Conservation (phyloP, 1,140 invertebrate genomes). For the Grapholita molesta region DNA sequence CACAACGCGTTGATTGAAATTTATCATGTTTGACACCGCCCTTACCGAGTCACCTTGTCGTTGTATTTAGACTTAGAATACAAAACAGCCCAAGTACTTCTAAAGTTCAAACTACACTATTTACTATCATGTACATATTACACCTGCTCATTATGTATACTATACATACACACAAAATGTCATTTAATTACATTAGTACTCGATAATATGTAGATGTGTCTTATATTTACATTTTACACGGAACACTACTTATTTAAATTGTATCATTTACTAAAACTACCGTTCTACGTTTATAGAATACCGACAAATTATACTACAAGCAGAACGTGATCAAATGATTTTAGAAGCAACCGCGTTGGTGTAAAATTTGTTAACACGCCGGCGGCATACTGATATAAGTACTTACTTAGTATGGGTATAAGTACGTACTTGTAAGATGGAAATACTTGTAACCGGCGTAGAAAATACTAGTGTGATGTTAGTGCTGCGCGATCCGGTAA, state of each 20-base stretch:
- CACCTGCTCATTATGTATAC: neutral
- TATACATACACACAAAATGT: neutral
- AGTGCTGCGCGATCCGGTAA: slow-evolving; percentile 26
- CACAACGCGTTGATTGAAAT: neutral
- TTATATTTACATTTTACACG: neutral
- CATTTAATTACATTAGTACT: neutral
- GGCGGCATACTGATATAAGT: neutral
- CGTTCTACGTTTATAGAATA: neutral
- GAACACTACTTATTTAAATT: neutral
- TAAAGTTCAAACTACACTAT: neutral
- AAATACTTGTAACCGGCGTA: neutral
- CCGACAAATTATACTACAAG: neutral
- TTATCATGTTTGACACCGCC: neutral
- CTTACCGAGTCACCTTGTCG: neutral
- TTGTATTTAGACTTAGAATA: neutral
- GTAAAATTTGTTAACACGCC: neutral
- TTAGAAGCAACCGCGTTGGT: neutral
- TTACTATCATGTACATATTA: neutral
- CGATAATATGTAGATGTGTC: neutral
- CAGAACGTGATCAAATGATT: neutral
- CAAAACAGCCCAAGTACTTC: neutral
- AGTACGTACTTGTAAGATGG: neutral
- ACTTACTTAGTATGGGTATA: neutral
- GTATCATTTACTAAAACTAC: neutral
- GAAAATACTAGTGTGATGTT: slow-evolving; percentile 19